Percentiles rank a stretch among this genome's conserved stretches.
Evolutionary conservation across 2,888 invertebrate species (phyloP).

Genomic region (Drosophila rubida): DNA sequence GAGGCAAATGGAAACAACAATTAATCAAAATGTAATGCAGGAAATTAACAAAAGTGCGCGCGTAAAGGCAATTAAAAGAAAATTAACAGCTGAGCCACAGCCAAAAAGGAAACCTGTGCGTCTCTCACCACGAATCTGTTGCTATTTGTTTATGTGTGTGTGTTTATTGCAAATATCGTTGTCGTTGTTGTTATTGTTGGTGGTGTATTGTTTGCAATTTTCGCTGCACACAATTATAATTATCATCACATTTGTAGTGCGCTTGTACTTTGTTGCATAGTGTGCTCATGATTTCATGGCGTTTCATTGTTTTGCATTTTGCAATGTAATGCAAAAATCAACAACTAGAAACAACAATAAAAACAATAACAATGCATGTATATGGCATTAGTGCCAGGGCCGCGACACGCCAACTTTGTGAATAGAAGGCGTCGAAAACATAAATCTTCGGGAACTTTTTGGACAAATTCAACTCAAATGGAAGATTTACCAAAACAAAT

Average conservation of each 20-base stretch:
- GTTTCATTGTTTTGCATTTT: conserved; percentile 69
- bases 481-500: background rate
- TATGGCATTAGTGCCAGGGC: conserved; percentile 60
- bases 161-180: conserved; percentile 22
- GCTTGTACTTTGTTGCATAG: conserved; percentile 34
- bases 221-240: conserved; percentile 62
- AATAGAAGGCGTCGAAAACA: conserved; percentile 12
- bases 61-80: conserved; percentile 61
- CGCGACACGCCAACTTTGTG: conserved; percentile 24
- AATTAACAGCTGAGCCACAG: conserved; percentile 52
- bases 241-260: conserved; percentile 44
- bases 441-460: conserved; percentile 6
- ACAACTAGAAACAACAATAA: conserved; percentile 33
- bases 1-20: conserved; percentile 37
- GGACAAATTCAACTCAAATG: background rate
- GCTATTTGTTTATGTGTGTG: conserved; percentile 5
- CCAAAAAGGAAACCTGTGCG: conserved; percentile 40
- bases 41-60: conserved; percentile 56
- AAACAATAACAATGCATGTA: conserved; percentile 29
- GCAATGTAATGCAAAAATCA: conserved; percentile 67
- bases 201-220: conserved; percentile 56
- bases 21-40: conserved; percentile 52
- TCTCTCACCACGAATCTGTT: background rate
- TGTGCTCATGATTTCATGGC: conserved; percentile 53
- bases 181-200: background rate